Conservation (phyloP, 2,888 invertebrate species). For the Bombylius discolor region DNA sequence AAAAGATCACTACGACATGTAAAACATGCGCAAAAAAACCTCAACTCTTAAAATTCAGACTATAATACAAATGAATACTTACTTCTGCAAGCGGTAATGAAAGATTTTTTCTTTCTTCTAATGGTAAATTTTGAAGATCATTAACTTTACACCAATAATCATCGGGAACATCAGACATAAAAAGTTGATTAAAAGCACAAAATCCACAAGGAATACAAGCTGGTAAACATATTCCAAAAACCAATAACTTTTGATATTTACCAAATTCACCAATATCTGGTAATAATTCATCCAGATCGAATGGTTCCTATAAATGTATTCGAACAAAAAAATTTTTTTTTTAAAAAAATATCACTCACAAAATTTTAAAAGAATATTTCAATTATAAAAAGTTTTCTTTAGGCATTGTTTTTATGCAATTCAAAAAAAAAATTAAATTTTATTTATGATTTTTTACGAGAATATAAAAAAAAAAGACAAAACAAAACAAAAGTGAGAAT, state of each 20-base stretch:
- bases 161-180: slow-evolving; percentile 80
- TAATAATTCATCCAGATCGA: slow-evolving; percentile 74
- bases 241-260: slow-evolving; percentile 68
- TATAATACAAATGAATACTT: slow-evolving; percentile 18
- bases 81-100: slow-evolving; percentile 50
- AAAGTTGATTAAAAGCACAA: slow-evolving; percentile 84
- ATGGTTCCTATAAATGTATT: slow-evolving; percentile 26
- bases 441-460: no score
- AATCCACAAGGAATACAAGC: slow-evolving; percentile 85
- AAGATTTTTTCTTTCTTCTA: slow-evolving; percentile 46
- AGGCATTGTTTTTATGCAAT: no score
- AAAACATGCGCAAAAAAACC: no score
- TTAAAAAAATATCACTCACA: no score
- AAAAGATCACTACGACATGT: no score
- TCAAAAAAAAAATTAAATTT: no score
- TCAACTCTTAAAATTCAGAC: no score
- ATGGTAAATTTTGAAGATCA: slow-evolving; percentile 44
- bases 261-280: slow-evolving; percentile 84
- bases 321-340: not conserved
- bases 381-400: no score
- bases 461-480: no score
- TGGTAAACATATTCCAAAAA: slow-evolving; percentile 77
- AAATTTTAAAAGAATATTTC: no score
- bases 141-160: slow-evolving; percentile 75
- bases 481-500: no score